These are phyloP conservation scores for Cavia porcellus DNA, from an alignment of 2,113 vertebrate species.

Conservation along the genomic window DNA sequence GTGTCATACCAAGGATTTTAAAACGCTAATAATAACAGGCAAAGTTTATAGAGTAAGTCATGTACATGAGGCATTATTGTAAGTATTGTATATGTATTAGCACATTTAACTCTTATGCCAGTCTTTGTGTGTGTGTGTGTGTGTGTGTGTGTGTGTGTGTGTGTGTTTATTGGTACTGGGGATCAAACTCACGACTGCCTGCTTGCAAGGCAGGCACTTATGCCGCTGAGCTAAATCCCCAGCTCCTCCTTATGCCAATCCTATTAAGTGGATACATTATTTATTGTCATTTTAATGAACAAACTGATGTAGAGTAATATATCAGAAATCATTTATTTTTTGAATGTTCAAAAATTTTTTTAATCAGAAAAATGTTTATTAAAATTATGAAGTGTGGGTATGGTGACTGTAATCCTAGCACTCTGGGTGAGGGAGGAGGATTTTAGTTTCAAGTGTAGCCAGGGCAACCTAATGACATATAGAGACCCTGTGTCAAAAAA, in stretches of 20 bases:
- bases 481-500: neutral
- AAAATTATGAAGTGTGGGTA: neutral
- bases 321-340: neutral
- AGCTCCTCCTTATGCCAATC: neutral
- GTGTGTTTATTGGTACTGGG: too few relatives aligned
- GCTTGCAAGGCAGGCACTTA: too few relatives aligned
- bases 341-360: neutral
- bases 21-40: conserved; percentile 30
- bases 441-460: neutral
- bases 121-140: too few relatives aligned
- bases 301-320: neutral
- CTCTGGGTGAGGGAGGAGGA: neutral
- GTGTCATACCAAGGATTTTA: neutral
- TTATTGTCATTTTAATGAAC: neutral
- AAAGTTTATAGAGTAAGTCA: neutral
- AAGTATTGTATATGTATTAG: neutral
- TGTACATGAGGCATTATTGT: neutral
- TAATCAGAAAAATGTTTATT: conserved; percentile 30
- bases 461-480: neutral
- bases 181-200: too few relatives aligned
- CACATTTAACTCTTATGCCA: neutral
- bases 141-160: too few relatives aligned
- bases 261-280: neutral
- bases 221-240: too few relatives aligned
- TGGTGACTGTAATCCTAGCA: neutral